Percentiles rank a stretch among this genome's conserved stretches.
Conservation (phyloP, 1,140 invertebrate genomes). For the Tigriopus japonicus region DNA sequence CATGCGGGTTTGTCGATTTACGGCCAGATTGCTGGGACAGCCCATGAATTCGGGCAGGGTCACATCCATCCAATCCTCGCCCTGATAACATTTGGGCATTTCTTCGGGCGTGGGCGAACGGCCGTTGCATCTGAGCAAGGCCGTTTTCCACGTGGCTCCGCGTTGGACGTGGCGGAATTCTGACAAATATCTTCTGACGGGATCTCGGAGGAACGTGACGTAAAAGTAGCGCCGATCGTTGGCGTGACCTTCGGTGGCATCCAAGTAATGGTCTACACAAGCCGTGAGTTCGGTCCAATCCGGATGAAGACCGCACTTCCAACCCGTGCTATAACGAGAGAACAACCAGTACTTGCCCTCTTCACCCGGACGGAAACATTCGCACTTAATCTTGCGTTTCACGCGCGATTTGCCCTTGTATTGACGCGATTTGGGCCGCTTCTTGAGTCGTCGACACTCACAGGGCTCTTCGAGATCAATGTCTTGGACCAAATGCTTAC, state of each 20-base stretch:
- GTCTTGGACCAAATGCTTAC: constrained; percentile 67
- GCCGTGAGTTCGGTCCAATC: constrained; percentile 91
- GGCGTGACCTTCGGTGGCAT: constrained; percentile 55
- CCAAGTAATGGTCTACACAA: constrained; percentile 66
- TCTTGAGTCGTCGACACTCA: constrained; percentile 51
- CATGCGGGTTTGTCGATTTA: constrained; percentile 94
- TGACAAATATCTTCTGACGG: constrained; percentile 68
- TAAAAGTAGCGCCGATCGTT: constrained; percentile 58
- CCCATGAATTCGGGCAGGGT: constrained; percentile 63
- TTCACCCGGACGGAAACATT: constrained; percentile 56
- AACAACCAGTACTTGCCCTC: constrained; percentile 87
- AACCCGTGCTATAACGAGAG: constrained; percentile 92
- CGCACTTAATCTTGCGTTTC: constrained; percentile 33
- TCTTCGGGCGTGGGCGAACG: constrained; percentile 46
- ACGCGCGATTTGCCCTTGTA: neutral
- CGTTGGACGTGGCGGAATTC: constrained; percentile 88
- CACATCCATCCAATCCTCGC: constrained; percentile 39
- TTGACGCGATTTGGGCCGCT: constrained; percentile 32
- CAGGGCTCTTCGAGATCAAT: constrained; percentile 70
- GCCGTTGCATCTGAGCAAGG: constrained; percentile 70
- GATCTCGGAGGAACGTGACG: constrained; percentile 72
- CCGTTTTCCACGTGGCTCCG: constrained; percentile 82
- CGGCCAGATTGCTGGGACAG: constrained; percentile 79
- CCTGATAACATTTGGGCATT: constrained; percentile 31
- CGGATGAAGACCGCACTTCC: constrained; percentile 95